Evolutionary conservation across 1,140 invertebrate species (phyloP).

Genomic region (Neodiprion pinetum): DNA sequence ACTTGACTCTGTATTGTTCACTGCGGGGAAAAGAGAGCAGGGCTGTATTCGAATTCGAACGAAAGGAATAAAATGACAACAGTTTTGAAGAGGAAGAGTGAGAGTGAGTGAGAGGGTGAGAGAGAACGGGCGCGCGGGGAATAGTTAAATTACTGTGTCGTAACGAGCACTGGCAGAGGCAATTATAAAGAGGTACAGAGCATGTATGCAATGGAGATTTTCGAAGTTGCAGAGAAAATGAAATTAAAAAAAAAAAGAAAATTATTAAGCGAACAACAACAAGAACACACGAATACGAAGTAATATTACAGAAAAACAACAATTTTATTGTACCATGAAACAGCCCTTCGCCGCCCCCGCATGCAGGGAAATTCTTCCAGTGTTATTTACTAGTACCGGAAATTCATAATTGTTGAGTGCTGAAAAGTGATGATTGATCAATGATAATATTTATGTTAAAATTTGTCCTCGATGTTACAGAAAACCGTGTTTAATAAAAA

Average conservation of each 20-base stretch:
- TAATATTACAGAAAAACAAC: too few relatives aligned
- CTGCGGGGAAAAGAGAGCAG: too few relatives aligned
- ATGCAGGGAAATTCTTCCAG: constrained; percentile 56
- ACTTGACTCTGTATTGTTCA: too few relatives aligned
- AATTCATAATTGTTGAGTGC: constrained; percentile 57
- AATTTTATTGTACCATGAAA: neutral
- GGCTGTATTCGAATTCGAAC: too few relatives aligned
- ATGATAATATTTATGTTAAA: constrained; percentile 61
- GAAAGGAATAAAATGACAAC: too few relatives aligned
- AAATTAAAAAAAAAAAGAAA: neutral
- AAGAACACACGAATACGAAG: too few relatives aligned
- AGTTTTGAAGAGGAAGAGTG: constrained; percentile 11
- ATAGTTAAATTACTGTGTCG: neutral
- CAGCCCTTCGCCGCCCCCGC: constrained; percentile 13
- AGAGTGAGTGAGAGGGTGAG: constrained; percentile 30
- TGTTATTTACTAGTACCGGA: constrained; percentile 49
- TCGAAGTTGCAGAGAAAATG: constrained; percentile 9
- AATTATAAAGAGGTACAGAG: neutral
- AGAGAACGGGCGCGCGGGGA: neutral
- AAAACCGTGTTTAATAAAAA: constrained; percentile 63
- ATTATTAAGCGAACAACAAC: neutral
- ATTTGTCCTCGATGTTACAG: constrained; percentile 63
- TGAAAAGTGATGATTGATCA: constrained; percentile 59
- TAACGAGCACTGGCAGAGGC: constrained; percentile 1
- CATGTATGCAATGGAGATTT: neutral